Evolutionary conservation across 2,888 invertebrate species (phyloP).

Genomic region (Andrena flavipes): DNA sequence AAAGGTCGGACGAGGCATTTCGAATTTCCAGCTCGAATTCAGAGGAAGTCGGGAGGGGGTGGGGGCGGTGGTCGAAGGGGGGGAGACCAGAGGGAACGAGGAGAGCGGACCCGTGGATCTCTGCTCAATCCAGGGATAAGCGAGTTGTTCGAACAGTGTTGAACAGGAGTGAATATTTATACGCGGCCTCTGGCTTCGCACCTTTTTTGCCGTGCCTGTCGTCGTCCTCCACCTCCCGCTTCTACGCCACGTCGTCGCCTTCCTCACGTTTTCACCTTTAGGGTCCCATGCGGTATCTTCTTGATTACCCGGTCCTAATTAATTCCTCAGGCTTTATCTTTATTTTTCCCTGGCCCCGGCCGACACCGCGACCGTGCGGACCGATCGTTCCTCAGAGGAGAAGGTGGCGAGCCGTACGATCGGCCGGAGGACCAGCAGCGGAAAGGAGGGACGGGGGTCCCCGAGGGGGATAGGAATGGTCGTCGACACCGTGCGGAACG

Average conservation of each 20-base stretch:
- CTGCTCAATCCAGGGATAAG: conserved; percentile 78
- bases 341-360: conserved; percentile 70
- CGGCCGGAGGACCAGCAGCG: conserved; percentile 21
- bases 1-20: conserved; percentile 72
- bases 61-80: neutral
- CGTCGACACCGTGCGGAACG: conserved; percentile 71
- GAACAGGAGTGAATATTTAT: conserved; percentile 83
- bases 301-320: conserved; percentile 83
- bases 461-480: conserved; percentile 64
- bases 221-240: conserved; percentile 66
- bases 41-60: conserved; percentile 34
- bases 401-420: conserved; percentile 42
- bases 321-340: conserved; percentile 82
- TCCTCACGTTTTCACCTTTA: conserved; percentile 58
- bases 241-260: conserved; percentile 46
- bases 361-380: conserved; percentile 51
- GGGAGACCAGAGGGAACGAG: conserved; percentile 9
- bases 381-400: conserved; percentile 50
- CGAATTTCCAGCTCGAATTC: conserved; percentile 75
- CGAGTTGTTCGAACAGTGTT: conserved; percentile 80
- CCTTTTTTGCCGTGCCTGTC: conserved; percentile 77
- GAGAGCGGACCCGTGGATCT: conserved; percentile 56
- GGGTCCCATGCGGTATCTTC: conserved; percentile 77
- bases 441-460: neutral
- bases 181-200: conserved; percentile 78